Conservation (phyloP, 2,797 vertebrate species). For the Chaunax sp. region DNA sequence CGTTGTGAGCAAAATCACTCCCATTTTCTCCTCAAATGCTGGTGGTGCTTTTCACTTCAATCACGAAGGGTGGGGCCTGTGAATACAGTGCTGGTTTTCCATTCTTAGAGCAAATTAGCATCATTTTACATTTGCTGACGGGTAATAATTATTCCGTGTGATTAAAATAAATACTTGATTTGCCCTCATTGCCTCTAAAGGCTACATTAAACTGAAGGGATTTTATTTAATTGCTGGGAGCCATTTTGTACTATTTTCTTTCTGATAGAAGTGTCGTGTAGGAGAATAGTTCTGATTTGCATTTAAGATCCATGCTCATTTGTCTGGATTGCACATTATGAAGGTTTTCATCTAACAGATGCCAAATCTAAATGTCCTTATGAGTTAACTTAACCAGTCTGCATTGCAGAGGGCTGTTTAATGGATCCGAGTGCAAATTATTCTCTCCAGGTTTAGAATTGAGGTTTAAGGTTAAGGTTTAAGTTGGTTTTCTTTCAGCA, state of each 20-base stretch:
- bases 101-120: slow-evolving; percentile 63
- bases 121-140: slow-evolving; percentile 66
- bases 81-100: slow-evolving; percentile 54
- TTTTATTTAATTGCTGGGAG: slow-evolving; percentile 61
- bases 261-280: slow-evolving; percentile 48
- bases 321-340: slow-evolving; percentile 19
- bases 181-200: slow-evolving; percentile 39
- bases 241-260: slow-evolving; percentile 69
- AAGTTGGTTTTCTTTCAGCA: slow-evolving; percentile 14
- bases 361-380: slow-evolving; percentile 29
- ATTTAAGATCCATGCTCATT: slow-evolving; percentile 40
- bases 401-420: slow-evolving; percentile 1
- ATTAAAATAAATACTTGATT: slow-evolving; percentile 39
- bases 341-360: slow-evolving; percentile 14
- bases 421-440: slow-evolving; percentile 14
- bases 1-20: slow-evolving; percentile 64
- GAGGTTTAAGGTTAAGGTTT: slow-evolving; percentile 2
- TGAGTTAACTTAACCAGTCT: background rate
- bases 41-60: slow-evolving; percentile 55
- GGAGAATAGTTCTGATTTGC: slow-evolving; percentile 49
- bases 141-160: slow-evolving; percentile 66
- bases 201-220: slow-evolving; percentile 45
- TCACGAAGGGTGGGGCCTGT: slow-evolving; percentile 70
- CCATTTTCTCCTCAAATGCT: slow-evolving; percentile 71
- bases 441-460: slow-evolving; percentile 18